These are phyloP conservation scores for Gallinago paraguaiae DNA, from an alignment of 2,113 vertebrate genomes.

Conservation along the genomic window DNA sequence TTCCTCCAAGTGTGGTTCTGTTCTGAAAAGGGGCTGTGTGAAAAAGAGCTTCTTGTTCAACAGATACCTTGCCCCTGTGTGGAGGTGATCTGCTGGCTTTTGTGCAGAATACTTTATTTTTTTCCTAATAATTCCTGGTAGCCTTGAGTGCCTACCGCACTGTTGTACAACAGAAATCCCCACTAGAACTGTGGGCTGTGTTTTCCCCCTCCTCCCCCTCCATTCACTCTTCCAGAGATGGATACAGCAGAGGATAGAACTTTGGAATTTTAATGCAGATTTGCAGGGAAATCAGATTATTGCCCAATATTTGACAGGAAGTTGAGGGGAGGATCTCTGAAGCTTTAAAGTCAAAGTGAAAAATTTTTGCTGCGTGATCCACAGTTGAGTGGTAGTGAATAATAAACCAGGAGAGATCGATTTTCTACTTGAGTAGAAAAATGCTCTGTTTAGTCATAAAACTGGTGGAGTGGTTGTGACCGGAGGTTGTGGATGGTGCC, in stretches of 20 bases:
- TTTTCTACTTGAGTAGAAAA: not conserved
- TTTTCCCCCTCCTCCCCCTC: not conserved
- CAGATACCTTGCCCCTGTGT: not conserved
- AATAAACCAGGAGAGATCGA: not conserved
- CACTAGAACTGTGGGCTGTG: not conserved
- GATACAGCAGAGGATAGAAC: not conserved
- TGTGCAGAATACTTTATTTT: not conserved
- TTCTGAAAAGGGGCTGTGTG: not conserved
- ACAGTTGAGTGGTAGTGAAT: not conserved
- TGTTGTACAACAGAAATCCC: not conserved
- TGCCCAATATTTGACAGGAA: not conserved
- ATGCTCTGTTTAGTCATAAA: not conserved
- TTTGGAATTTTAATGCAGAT: constrained; percentile 18
- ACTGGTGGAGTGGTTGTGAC: not conserved
- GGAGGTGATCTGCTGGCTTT: not conserved
- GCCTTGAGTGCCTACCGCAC: not conserved
- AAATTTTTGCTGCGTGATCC: not conserved
- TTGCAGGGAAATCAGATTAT: constrained; percentile 23
- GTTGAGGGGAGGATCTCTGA: not conserved
- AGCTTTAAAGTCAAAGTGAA: not conserved
- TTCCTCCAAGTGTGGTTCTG: not conserved
- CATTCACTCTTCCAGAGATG: not conserved
- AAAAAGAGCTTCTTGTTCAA: not conserved
- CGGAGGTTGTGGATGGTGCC: not conserved
- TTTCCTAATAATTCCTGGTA: not conserved